phyloP scores from a whole-genome alignment of 1,140 invertebrate genomes.

The Nilaparvata lugens region DNA sequence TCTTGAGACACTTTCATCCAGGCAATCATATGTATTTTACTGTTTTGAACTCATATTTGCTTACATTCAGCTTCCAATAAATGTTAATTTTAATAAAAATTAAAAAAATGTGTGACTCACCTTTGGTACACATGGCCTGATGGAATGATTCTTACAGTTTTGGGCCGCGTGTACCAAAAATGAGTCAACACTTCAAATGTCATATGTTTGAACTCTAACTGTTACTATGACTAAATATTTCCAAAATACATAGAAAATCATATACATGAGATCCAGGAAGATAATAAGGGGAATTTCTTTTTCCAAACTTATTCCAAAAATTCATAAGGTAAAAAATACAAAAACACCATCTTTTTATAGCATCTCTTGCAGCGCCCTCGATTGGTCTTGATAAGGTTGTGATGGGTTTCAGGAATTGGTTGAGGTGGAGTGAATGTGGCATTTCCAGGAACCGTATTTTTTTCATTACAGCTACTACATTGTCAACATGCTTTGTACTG shows the following conservation, averaged over 20 bases:
- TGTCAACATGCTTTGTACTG: conserved; percentile 14
- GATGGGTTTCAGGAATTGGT: not conserved
- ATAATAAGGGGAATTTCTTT: not conserved
- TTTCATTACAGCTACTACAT: not conserved
- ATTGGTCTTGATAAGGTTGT: not conserved
- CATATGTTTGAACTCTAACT: not conserved
- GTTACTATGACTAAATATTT: not conserved
- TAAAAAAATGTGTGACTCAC: not conserved
- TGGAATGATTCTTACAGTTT: not conserved
- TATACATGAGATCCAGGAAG: not conserved
- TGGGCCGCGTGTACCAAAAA: not conserved
- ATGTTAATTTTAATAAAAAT: not conserved
- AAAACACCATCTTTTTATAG: not conserved
- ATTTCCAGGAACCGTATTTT: not conserved
- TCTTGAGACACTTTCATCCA: too few species aligned
- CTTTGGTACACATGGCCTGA: conserved; percentile 1
- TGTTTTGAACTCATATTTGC: not conserved
- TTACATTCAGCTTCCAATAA: not conserved
- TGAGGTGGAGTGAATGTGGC: not conserved
- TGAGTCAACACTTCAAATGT: not conserved
- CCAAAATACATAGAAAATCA: not conserved
- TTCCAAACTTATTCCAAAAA: not conserved
- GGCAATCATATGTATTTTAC: not conserved
- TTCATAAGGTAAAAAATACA: not conserved
- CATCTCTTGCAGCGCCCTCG: not conserved